Evolutionary conservation across 2,888 invertebrate genomes (phyloP).

Genomic region (Drosophila atroscutellata): DNA sequence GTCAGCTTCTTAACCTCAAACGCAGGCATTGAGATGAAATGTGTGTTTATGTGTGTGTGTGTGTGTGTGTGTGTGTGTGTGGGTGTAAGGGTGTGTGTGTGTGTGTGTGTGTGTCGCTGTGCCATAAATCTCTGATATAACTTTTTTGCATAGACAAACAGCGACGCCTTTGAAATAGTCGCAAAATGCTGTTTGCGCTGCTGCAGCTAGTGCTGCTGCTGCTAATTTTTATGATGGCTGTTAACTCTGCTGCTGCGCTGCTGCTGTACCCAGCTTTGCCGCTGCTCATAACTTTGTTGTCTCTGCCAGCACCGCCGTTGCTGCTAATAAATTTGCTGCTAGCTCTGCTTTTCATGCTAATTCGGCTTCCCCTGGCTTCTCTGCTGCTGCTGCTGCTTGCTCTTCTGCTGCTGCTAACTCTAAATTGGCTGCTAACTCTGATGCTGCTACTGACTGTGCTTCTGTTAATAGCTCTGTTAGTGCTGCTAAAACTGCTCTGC

Average conservation of each 20-base stretch:
- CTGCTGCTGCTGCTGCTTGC: neutral
- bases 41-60: slow-evolving; percentile 1
- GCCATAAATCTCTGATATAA: slow-evolving; percentile 66
- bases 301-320: neutral
- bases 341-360: neutral
- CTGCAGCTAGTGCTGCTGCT: slow-evolving; percentile 13
- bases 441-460: neutral
- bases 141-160: slow-evolving; percentile 60
- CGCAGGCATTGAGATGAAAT: slow-evolving; percentile 24
- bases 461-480: neutral
- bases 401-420: neutral
- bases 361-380: neutral
- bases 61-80: slow-evolving; percentile 3
- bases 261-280: neutral
- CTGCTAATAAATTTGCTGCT: neutral
- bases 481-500: neutral
- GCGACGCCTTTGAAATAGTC: slow-evolving; percentile 46
- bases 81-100: slow-evolving; percentile 6
- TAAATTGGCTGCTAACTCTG: neutral
- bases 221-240: slow-evolving; percentile 36
- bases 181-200: slow-evolving; percentile 26
- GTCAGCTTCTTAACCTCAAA: slow-evolving; percentile 67
- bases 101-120: slow-evolving; percentile 24
- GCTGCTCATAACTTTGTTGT: neutral
- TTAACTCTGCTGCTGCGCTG: neutral